phyloP scores from a whole-genome alignment of 2,113 vertebrate genomes.

The Benitochromis conjunctus region DNA sequence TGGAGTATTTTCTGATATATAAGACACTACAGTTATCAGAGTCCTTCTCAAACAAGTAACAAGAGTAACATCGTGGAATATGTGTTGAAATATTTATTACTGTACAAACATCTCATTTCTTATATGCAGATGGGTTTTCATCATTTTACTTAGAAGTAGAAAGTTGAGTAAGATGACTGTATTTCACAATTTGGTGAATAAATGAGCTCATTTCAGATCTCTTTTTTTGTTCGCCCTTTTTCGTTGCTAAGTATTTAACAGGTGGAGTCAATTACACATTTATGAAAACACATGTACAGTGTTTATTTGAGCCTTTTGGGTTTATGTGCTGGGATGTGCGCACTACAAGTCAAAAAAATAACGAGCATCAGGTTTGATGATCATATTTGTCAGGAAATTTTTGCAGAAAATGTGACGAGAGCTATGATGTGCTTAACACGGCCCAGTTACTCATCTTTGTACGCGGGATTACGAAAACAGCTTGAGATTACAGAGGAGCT shows the following conservation, averaged over 20 bases:
- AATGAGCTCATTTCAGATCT: neutral
- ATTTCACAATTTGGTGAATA: neutral
- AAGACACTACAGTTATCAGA: neutral
- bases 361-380: neutral
- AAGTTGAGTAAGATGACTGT: neutral
- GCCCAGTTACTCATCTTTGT: neutral
- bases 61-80: neutral
- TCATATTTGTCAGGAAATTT: neutral
- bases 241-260: neutral
- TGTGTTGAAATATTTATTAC: neutral
- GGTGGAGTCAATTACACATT: conserved; percentile 23
- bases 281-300: conserved; percentile 24
- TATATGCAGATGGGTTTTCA: neutral
- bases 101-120: neutral
- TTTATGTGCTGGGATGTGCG: neutral
- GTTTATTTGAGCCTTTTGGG: neutral
- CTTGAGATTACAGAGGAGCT: neutral
- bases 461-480: neutral
- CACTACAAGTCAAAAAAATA: neutral
- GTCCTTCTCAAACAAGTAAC: neutral
- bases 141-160: neutral
- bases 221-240: neutral
- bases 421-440: neutral
- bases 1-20: neutral
- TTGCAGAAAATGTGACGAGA: neutral